phyloP scores from a whole-genome alignment of 2,888 invertebrate species.

The Dolichopus griseipennis region DNA sequence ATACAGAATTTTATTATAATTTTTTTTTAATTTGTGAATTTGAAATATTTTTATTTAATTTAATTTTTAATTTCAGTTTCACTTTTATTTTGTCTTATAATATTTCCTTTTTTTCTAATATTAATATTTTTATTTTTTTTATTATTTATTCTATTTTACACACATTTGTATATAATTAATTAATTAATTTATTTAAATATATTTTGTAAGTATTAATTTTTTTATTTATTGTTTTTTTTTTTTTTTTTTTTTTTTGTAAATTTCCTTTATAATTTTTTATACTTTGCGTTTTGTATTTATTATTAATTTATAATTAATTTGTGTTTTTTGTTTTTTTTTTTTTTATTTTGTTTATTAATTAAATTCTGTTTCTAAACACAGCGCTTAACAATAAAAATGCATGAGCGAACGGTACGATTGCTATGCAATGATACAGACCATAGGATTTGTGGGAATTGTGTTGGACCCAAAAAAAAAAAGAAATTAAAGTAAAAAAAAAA shows the following conservation, averaged over 20 bases:
- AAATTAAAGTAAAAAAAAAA: background rate
- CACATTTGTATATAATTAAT: background rate
- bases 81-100: background rate
- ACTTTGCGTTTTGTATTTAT: background rate
- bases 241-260: no score
- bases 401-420: slow-evolving; percentile 11
- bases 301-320: background rate
- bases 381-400: slow-evolving; percentile 8
- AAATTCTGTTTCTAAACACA: background rate
- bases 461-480: slow-evolving; percentile 10
- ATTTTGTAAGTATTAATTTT: no score
- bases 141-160: background rate
- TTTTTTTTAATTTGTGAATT: no score
- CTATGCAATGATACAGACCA: slow-evolving; percentile 11
- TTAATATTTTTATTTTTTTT: no score
- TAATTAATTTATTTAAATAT: no score
- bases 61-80: background rate
- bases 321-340: background rate
- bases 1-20: background rate
- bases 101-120: no score
- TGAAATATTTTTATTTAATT: no score
- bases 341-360: slow-evolving; percentile 7
- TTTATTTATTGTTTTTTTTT: no score
- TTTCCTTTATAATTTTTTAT: no score
- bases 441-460: slow-evolving; percentile 7